Evolutionary conservation across 2,888 invertebrate species (phyloP).

Genomic region (Dysmachus trigonus): DNA sequence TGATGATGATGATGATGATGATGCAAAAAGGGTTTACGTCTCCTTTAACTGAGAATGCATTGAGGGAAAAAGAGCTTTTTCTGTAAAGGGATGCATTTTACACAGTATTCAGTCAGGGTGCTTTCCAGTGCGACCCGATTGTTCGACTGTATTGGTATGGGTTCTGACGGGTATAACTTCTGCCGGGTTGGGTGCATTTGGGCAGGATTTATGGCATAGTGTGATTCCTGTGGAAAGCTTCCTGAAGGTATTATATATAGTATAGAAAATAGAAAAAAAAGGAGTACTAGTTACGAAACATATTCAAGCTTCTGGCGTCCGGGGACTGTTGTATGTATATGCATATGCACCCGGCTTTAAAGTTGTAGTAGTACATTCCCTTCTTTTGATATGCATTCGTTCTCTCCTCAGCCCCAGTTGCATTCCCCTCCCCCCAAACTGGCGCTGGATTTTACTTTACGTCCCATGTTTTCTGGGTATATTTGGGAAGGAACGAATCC

Average conservation of each 20-base stretch:
- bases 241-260: neutral
- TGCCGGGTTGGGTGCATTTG: constrained; percentile 6
- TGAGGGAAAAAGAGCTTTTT: neutral
- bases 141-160: neutral
- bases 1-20: neutral
- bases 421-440: neutral
- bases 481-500: constrained; percentile 28
- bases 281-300: neutral
- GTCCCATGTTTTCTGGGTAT: constrained; percentile 26
- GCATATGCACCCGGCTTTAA: neutral
- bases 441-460: constrained; percentile 14
- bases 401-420: neutral
- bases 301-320: too few relatives aligned
- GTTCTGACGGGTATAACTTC: neutral
- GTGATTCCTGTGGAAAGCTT: neutral
- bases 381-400: neutral
- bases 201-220: constrained; percentile 24
- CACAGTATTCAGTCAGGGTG: neutral
- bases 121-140: neutral
- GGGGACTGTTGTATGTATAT: neutral
- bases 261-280: neutral
- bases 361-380: neutral
- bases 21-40: neutral
- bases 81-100: constrained; percentile 8
- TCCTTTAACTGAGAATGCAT: neutral